phyloP scores from a whole-genome alignment of 1,140 invertebrate genomes.

The Brachionus angularis region DNA sequence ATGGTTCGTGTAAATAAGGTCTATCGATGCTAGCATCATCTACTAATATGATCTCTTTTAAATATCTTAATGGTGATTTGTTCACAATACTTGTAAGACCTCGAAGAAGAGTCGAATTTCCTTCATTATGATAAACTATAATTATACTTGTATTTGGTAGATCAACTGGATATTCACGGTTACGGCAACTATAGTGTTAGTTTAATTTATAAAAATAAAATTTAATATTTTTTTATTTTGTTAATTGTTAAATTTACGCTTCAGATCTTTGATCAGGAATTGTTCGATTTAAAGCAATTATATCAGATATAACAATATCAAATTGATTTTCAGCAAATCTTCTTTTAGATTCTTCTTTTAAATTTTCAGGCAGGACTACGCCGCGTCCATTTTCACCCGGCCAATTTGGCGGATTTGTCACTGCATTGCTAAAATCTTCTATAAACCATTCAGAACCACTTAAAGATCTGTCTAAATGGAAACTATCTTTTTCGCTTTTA shows the following conservation, averaged over 20 bases:
- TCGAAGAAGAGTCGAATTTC: constrained; percentile 87
- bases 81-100: constrained; percentile 96
- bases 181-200: constrained; percentile 61
- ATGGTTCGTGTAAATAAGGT: constrained; percentile 43
- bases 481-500: no score
- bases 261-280: constrained; percentile 69
- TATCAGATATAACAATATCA: constrained; percentile 92
- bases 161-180: constrained; percentile 49
- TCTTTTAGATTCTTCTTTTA: constrained; percentile 33
- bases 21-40: constrained; percentile 77
- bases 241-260: constrained; percentile 80
- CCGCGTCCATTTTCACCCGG: constrained; percentile 35
- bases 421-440: not conserved
- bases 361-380: not conserved
- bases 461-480: no score
- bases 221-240: constrained; percentile 64
- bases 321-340: constrained; percentile 74
- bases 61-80: constrained; percentile 74
- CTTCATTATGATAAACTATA: constrained; percentile 96
- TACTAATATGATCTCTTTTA: constrained; percentile 89
- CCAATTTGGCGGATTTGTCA: constrained; percentile 33
- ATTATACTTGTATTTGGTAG: constrained; percentile 74
- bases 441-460: constrained; percentile 6
- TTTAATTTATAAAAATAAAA: constrained; percentile 57
- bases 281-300: constrained; percentile 91